Conservation (phyloP, 2,888 invertebrate species). For the Yponomeuta cagnagella region DNA sequence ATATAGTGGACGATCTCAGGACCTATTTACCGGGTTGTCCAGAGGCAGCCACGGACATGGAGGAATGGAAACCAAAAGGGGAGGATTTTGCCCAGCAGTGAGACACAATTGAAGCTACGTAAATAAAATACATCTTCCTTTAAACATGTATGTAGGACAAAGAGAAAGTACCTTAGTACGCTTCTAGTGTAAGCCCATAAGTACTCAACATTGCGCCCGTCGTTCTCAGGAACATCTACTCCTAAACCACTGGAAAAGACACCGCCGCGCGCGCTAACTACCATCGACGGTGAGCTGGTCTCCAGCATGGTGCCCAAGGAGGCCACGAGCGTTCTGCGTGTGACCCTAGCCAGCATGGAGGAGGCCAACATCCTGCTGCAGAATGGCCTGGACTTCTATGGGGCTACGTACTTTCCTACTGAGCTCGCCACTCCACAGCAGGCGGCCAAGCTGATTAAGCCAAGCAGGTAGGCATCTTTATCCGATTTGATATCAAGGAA, state of each 20-base stretch:
- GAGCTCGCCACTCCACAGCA: constrained; percentile 82
- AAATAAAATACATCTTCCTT: no score
- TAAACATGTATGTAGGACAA: no score
- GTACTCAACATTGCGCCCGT: neutral
- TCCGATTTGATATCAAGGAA: neutral
- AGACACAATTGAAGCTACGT: no score
- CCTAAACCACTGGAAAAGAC: constrained; percentile 61
- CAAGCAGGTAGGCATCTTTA: constrained; percentile 48
- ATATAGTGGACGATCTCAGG: no score
- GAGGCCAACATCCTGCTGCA: constrained; percentile 86
- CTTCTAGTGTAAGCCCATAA: neutral
- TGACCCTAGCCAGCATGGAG: constrained; percentile 84
- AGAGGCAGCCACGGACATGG: no score
- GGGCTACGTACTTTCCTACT: constrained; percentile 91
- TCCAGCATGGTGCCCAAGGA: constrained; percentile 75
- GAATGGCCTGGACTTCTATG: constrained; percentile 90
- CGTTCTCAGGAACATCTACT: constrained; percentile 54
- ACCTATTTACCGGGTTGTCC: no score
- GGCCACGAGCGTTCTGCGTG: constrained; percentile 79
- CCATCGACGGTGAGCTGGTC: constrained; percentile 64
- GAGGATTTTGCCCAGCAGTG: no score
- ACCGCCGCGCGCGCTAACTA: constrained; percentile 52
- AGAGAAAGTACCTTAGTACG: neutral
- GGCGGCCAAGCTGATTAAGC: constrained; percentile 76
- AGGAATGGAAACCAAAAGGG: no score